phyloP scores from a whole-genome alignment of 2,797 vertebrate genomes.

The Pseudopleuronectes americanus region DNA sequence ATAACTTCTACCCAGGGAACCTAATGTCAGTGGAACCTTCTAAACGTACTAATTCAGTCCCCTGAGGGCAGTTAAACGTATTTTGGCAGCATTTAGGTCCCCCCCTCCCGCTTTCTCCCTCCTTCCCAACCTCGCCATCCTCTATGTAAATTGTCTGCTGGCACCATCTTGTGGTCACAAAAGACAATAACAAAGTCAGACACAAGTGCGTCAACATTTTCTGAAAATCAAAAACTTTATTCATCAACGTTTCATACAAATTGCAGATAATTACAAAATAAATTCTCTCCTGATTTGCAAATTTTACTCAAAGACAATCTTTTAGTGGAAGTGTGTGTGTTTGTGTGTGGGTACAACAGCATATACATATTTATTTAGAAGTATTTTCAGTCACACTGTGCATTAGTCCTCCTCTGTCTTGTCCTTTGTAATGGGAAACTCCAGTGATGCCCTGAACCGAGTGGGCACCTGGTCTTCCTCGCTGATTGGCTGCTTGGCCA shows the following conservation, averaged over 20 bases:
- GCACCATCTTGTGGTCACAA: slow-evolving; percentile 56
- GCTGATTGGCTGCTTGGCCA: slow-evolving; percentile 37
- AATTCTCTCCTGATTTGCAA: slow-evolving; percentile 38
- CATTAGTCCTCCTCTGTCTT: slow-evolving; percentile 49
- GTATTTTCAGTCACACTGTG: slow-evolving; percentile 1
- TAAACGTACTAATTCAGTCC: slow-evolving; percentile 30
- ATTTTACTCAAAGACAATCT: slow-evolving; percentile 41
- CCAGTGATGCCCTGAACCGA: slow-evolving; percentile 76
- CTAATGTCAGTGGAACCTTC: slow-evolving; percentile 41
- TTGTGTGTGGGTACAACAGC: neutral
- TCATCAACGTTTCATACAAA: neutral
- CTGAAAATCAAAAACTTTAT: neutral
- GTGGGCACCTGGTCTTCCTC: slow-evolving; percentile 61
- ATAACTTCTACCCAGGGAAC: slow-evolving; percentile 40
- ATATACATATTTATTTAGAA: neutral
- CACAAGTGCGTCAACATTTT: neutral
- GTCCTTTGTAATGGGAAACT: slow-evolving; percentile 74
- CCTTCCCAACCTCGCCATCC: neutral
- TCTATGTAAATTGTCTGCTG: slow-evolving; percentile 6
- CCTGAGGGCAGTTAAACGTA: neutral
- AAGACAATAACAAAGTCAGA: neutral
- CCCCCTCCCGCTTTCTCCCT: neutral
- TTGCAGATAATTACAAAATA: slow-evolving; percentile 57
- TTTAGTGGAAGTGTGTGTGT: slow-evolving; percentile 25
- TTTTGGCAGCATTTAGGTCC: neutral